Percentiles rank a stretch among this genome's conserved stretches.
These are phyloP conservation scores for Meriones unguiculatus DNA, from an alignment of 2,113 vertebrate species.

Conservation along the genomic window DNA sequence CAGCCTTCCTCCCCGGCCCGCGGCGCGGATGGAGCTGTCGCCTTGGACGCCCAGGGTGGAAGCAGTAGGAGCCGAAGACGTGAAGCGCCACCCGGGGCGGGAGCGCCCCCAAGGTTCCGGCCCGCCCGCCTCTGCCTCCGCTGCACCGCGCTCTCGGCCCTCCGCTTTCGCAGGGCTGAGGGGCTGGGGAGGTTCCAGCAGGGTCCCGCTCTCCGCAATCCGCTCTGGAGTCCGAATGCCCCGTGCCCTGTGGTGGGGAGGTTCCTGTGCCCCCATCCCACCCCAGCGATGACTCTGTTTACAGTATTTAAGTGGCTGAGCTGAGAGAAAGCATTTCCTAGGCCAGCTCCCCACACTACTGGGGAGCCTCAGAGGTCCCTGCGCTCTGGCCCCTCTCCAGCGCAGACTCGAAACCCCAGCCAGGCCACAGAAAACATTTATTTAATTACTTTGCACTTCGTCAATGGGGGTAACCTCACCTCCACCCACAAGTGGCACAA, in stretches of 20 bases:
- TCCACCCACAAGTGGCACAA: rapidly evolving
- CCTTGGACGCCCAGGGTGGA: not conserved
- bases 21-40: no score
- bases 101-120: not conserved
- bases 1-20: not conserved
- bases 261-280: not conserved
- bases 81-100: not conserved
- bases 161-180: no score
- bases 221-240: not conserved
- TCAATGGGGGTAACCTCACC: not conserved
- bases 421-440: not conserved
- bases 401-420: not conserved
- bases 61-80: not conserved
- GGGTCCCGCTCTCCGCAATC: not conserved
- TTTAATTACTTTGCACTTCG: not conserved
- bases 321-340: not conserved
- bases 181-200: not conserved
- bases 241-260: no score
- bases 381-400: no score
- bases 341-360: no score
- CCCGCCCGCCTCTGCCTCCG: not conserved
- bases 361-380: not conserved
- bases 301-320: not conserved
- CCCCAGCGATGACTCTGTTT: not conserved
- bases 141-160: rapidly evolving